These are phyloP conservation scores for Phrixothrix hirtus DNA, from an alignment of 2,888 invertebrate species.

Conservation along the genomic window DNA sequence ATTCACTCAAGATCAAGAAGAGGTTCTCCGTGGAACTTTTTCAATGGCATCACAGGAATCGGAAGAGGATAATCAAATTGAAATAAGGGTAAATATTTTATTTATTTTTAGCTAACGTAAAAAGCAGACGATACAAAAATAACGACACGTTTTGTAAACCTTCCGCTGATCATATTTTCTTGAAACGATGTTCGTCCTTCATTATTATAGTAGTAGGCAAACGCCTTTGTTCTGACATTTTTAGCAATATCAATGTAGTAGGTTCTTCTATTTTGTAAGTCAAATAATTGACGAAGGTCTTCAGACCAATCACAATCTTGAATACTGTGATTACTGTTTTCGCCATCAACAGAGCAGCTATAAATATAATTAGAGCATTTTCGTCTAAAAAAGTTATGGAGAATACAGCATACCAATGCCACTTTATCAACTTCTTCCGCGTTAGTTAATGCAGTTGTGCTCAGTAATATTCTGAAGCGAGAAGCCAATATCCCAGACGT, in stretches of 20 bases:
- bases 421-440: too few species aligned
- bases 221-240: slow-evolving; percentile 8
- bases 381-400: slow-evolving; percentile 4
- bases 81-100: slow-evolving; percentile 4
- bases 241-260: slow-evolving; percentile 4
- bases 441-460: slow-evolving; percentile 6
- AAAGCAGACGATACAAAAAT: too few species aligned
- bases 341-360: neutral
- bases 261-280: slow-evolving; percentile 3
- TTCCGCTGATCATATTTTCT: slow-evolving; percentile 2
- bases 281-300: slow-evolving; percentile 3
- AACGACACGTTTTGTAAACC: too few species aligned
- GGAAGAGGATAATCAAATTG: slow-evolving; percentile 4
- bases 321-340: too few species aligned
- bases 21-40: slow-evolving; percentile 5
- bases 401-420: too few species aligned
- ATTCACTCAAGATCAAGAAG: too few species aligned
- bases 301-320: neutral
- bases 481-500: too few species aligned
- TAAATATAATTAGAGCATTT: neutral
- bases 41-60: too few species aligned
- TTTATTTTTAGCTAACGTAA: too few species aligned
- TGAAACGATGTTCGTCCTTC: slow-evolving; percentile 4
- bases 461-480: slow-evolving; percentile 7
- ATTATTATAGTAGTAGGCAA: slow-evolving; percentile 5